These are phyloP conservation scores for Hydrochoerus hydrochaeris DNA, from an alignment of 2,113 vertebrate genomes.

Conservation along the genomic window DNA sequence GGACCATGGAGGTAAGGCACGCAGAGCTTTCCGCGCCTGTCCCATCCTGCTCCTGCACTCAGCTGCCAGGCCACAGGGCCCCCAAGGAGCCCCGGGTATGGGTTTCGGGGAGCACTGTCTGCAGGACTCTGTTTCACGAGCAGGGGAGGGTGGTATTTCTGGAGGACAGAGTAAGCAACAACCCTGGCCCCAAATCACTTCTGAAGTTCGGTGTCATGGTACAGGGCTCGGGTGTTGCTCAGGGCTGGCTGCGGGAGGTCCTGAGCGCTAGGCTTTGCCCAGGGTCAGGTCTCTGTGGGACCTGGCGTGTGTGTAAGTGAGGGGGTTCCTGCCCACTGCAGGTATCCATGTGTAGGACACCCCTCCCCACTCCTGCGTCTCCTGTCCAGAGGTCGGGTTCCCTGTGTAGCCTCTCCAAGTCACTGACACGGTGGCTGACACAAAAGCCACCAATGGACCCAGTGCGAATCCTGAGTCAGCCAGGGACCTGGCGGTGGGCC, in stretches of 20 bases:
- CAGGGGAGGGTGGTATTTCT: neutral
- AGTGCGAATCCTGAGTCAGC: neutral
- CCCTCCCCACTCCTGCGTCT: no score
- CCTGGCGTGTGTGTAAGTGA: neutral
- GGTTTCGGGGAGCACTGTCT: neutral
- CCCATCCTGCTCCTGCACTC: neutral
- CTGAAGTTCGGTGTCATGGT: neutral
- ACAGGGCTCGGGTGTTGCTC: accelerated
- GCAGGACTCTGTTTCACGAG: neutral
- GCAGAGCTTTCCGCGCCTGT: neutral
- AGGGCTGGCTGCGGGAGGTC: neutral
- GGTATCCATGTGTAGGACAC: neutral
- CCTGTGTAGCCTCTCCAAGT: neutral
- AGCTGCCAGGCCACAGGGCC: neutral
- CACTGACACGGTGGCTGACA: no score
- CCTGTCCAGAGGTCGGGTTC: neutral
- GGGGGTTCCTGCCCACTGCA: neutral
- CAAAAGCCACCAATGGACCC: neutral
- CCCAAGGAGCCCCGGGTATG: neutral
- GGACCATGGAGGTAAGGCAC: constrained; percentile 95
- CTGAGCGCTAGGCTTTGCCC: neutral
- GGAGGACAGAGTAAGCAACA: neutral
- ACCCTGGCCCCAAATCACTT: neutral
- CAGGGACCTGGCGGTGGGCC: no score
- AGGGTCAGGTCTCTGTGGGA: neutral